Evolutionary conservation across 2,113 vertebrate species (phyloP).

Genomic region (Labeo catla): DNA sequence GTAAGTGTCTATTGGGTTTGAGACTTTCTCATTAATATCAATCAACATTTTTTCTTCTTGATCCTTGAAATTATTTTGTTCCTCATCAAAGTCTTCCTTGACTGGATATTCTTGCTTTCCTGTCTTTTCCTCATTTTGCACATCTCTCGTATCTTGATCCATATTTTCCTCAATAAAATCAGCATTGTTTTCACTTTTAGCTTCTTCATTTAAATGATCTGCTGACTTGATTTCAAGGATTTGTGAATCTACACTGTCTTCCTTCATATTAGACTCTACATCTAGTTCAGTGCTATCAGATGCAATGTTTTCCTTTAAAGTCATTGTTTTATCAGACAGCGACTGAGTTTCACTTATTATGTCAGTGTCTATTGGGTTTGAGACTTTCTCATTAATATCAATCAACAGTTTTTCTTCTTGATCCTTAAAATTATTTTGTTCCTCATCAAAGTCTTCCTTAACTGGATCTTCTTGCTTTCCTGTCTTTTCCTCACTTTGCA

Average conservation of each 20-base stretch:
- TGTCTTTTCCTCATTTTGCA: conserved; percentile 11
- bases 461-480: conserved; percentile 26
- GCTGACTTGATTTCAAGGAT: not conserved
- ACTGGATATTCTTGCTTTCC: conserved; percentile 18
- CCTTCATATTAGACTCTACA: not conserved
- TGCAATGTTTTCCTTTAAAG: not conserved
- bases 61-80: not conserved
- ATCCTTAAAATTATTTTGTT: not conserved
- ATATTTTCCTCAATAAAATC: not conserved
- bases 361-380: not conserved
- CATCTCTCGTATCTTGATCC: not conserved
- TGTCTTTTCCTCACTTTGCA: not conserved
- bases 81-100: conserved; percentile 42
- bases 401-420: not conserved
- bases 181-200: not conserved
- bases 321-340: not conserved
- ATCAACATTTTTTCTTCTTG: not conserved
- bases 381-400: conserved; percentile 4
- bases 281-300: not conserved
- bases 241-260: not conserved
- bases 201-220: not conserved
- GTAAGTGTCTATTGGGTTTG: not conserved
- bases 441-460: conserved; percentile 16
- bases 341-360: not conserved
- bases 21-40: not conserved